Percentiles rank a stretch among this genome's conserved stretches.
These are phyloP conservation scores for Caloenas nicobarica DNA, from an alignment of 2,113 vertebrate species.

Conservation along the genomic window DNA sequence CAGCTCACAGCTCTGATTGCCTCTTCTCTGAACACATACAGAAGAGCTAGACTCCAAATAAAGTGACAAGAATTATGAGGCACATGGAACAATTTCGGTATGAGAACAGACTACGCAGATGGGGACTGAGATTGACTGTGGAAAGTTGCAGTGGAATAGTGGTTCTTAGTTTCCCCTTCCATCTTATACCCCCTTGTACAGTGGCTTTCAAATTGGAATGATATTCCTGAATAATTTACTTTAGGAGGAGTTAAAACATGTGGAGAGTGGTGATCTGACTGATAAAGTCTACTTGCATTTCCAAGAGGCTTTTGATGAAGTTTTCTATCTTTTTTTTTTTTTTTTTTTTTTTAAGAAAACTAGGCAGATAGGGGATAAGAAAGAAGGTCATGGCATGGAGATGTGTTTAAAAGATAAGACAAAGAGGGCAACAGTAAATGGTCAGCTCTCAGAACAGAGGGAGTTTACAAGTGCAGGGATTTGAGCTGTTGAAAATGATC, in stretches of 20 bases:
- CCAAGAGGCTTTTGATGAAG: background rate
- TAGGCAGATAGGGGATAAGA: background rate
- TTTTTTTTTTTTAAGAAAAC: too few relatives aligned
- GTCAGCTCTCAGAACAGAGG: background rate
- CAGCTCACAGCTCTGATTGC: background rate
- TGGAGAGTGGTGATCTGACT: background rate
- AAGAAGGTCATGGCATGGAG: background rate
- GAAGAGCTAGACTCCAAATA: background rate
- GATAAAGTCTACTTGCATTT: background rate
- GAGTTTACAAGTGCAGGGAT: background rate
- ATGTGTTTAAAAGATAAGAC: background rate
- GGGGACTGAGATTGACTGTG: background rate
- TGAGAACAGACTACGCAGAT: background rate
- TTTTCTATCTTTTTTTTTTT: background rate
- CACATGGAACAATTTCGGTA: background rate
- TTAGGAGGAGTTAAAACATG: background rate
- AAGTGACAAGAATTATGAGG: background rate
- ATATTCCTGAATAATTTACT: background rate
- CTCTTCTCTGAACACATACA: background rate
- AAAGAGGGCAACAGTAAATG: background rate
- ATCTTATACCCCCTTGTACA: background rate
- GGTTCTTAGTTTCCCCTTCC: background rate
- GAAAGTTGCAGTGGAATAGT: background rate
- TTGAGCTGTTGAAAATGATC: background rate
- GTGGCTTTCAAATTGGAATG: background rate